phyloP scores from a whole-genome alignment of 2,113 vertebrate genomes.

The Syngnathus scovelli region DNA sequence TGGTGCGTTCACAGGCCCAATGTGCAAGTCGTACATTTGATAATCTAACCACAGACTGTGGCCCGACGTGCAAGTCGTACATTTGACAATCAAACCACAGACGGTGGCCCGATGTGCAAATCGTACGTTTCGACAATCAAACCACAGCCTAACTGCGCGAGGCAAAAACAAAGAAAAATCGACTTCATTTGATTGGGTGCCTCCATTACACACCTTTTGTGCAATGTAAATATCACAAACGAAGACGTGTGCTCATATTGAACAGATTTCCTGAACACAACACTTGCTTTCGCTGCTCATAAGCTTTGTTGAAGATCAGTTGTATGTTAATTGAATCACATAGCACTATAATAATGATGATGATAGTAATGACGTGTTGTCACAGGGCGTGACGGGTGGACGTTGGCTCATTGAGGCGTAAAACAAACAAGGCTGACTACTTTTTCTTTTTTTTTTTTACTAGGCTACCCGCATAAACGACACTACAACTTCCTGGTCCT shows the following conservation, averaged over 20 bases:
- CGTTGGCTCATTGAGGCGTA: background rate
- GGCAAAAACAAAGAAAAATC: background rate
- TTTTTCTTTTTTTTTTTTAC: too few relatives aligned
- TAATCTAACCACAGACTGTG: background rate
- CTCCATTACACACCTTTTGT: background rate
- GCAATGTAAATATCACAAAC: background rate
- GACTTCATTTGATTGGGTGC: background rate
- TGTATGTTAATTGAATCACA: background rate
- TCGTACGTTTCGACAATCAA: background rate
- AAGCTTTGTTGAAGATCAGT: too few relatives aligned
- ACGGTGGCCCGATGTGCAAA: too few relatives aligned
- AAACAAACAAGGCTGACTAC: background rate
- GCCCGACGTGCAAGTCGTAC: background rate
- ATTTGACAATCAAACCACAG: too few relatives aligned
- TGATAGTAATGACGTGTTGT: background rate
- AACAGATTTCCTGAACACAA: background rate
- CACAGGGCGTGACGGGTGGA: background rate
- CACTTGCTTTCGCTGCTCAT: background rate
- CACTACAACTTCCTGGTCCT: background rate
- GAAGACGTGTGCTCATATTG: background rate
- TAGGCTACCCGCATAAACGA: background rate
- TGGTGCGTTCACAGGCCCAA: constrained; percentile 18
- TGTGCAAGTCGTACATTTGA: background rate
- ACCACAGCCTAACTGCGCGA: background rate
- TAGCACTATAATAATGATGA: background rate